phyloP scores from a whole-genome alignment of 2,113 vertebrate species.

The Eublepharis macularius region DNA sequence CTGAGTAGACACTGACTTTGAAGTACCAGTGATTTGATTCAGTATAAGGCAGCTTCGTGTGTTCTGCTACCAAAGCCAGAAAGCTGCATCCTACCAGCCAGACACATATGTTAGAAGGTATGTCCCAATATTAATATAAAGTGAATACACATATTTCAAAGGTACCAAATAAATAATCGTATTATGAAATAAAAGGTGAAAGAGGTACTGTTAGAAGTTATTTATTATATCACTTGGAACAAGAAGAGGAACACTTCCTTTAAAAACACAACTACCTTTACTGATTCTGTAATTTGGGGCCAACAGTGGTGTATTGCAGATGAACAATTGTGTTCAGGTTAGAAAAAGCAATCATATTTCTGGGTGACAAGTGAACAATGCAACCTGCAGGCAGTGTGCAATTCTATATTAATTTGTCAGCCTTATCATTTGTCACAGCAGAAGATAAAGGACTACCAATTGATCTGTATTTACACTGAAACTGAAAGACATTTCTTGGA shows the following conservation, averaged over 20 bases:
- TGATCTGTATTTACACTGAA: constrained; percentile 31
- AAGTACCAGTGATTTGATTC: too few relatives aligned
- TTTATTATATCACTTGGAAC: constrained; percentile 50
- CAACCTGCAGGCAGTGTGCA: constrained; percentile 35
- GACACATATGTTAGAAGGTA: neutral
- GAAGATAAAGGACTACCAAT: constrained; percentile 41
- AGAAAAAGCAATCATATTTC: constrained; percentile 59
- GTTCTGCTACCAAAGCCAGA: neutral
- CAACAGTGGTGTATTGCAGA: constrained; percentile 43
- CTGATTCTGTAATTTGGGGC: constrained; percentile 63
- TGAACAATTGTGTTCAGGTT: constrained; percentile 58
- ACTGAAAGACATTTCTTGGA: constrained; percentile 46
- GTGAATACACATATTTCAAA: too few relatives aligned
- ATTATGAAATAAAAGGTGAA: neutral
- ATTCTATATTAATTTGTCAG: constrained; percentile 46
- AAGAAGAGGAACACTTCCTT: constrained; percentile 58
- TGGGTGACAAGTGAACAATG: constrained; percentile 52
- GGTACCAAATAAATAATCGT: neutral
- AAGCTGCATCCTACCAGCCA: neutral
- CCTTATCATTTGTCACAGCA: constrained; percentile 54
- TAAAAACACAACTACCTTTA: constrained; percentile 58
- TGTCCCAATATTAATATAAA: too few relatives aligned
- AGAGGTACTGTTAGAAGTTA: neutral
- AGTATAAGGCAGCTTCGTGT: too few relatives aligned
- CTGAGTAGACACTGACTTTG: too few relatives aligned